Base-by-base conservation (phyloP, 2,888 invertebrate species). In the Plagodis dolabraria region DNA sequence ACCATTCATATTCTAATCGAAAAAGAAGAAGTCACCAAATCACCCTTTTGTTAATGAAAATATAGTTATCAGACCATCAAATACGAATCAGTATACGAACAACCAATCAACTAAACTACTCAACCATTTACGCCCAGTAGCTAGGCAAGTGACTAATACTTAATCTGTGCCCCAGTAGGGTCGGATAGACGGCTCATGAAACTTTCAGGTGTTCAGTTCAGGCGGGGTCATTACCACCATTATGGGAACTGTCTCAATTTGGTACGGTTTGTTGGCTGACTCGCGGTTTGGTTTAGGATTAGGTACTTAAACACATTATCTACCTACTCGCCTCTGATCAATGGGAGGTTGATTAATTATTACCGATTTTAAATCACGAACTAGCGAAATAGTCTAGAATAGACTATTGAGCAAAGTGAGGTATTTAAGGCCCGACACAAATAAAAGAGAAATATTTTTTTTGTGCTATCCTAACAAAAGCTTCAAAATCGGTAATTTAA, bases 171-270 rank as follows among this genome's bases (percentile, higher is more conserved):
- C 36, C 7, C 36, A 36, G 38, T 40, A 11, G 44, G 56, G 47
- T 46, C 38, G 47, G 43, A 22, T 4, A 22, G 22, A 22, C 12
- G 7, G 34, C 57, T 57, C 57, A 51, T 57, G 51, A 51, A 57
- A 52, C 42, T 52, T 57, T 57, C 57, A 57, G 36, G 22, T 36
- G 46, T 7, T 34, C 11, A 7, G 46, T 7, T 34, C 11, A n/a
- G 46, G 33, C 10, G 8, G 47, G 51, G 40, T 51, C 50, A 57
- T 43, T 47, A 46, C 12, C 34, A 9, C 49, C 42, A 43, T 43
- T 48, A 10, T 42, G 11, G 7, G 0, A 6, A 33, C 50, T 45
- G 49, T 53, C 58, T 53, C 53, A 53, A 58, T 58, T 53, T 45
- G 53, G 10, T 48, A 35, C 36, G n/a, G 45, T 22, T 11, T 38